phyloP scores from a whole-genome alignment of 1,140 invertebrate genomes.

The Drosophila athabasca region DNA sequence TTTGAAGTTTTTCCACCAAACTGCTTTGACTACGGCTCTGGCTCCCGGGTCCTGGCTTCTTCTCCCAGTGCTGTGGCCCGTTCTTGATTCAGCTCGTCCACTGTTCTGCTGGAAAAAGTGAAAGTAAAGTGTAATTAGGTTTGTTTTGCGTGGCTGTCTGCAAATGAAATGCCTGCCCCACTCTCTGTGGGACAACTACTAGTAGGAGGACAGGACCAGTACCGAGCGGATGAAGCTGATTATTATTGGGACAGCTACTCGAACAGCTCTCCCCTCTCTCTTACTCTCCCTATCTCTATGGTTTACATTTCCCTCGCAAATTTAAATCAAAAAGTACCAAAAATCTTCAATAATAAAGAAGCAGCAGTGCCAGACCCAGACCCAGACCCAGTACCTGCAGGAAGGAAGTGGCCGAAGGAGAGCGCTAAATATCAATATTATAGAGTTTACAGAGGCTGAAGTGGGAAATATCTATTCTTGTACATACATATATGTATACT shows the following conservation, averaged over 20 bases:
- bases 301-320: not conserved
- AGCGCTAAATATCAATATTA: too few relatives aligned
- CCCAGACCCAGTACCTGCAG: not conserved
- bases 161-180: constrained; percentile 65
- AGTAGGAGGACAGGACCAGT: constrained; percentile 10
- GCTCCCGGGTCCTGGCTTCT: not conserved
- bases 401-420: too few relatives aligned
- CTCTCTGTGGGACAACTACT: not conserved
- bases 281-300: not conserved
- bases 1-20: constrained; percentile 52
- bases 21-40: not conserved
- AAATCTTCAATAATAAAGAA: constrained; percentile 22
- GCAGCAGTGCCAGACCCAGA: not conserved
- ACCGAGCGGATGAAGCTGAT: constrained; percentile 8
- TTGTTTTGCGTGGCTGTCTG: constrained; percentile 76
- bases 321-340: constrained; percentile 12
- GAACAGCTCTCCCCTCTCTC: too few relatives aligned
- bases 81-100: constrained; percentile 13
- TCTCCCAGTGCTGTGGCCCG: constrained; percentile 9
- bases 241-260: not conserved
- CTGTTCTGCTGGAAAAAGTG: constrained; percentile 46
- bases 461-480: too few relatives aligned
- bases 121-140: constrained; percentile 79
- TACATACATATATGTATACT: too few relatives aligned
- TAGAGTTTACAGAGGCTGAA: too few relatives aligned